Base-by-base conservation (phyloP, 1,140 invertebrate genomes). In the Phenacoccus solenopsis region DNA sequence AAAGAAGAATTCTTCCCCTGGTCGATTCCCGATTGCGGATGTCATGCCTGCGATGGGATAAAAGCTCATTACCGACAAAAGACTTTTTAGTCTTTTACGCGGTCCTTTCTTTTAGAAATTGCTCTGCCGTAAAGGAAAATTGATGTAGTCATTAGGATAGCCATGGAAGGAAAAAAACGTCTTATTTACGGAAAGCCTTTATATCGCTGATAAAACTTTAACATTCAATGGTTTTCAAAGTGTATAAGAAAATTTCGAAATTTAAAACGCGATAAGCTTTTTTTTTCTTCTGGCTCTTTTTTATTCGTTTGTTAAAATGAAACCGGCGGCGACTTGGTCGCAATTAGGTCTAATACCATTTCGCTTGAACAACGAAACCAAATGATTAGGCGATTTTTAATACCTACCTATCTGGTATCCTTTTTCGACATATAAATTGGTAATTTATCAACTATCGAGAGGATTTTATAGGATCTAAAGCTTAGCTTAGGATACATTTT, bases 161-260 rank as follows among this genome's bases (percentile, higher is more conserved):
- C 38, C 38, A 49, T 49, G 38, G 38, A 49, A 49, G 38, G 38
- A 49, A 49, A 49, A 32, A 49, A 49, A 49, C 38, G 38, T 49
- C 38, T 49, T 49, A 49, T 49, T 49, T 49, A 49, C 38, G 38
- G 38, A 49, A 49, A 49, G 38, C 38, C 38, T 49, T 49, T 49
- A 49, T 49, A 49, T 49, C 38, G 38, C 38, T 49, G 38, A 49
- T 49, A 49, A 49, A 49, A 49, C 38, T 49, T 49, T n/a, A 49
- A 49, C 38, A 49, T 49, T 49, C 38, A 49, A 49, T 49, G 38
- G 38, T 5, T n/a, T 49, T 49, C 38, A 49, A 49, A 49, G 38
- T 32, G 30, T 49, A 49, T 49, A 16, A 49, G 38, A 49, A 49
- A 49, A 49, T 49, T 49, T 49, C 20, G 5, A 3, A 49, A 49